These are phyloP conservation scores for Ormyrus thymus DNA, from an alignment of 2,888 invertebrate genomes.

Conservation along the genomic window DNA sequence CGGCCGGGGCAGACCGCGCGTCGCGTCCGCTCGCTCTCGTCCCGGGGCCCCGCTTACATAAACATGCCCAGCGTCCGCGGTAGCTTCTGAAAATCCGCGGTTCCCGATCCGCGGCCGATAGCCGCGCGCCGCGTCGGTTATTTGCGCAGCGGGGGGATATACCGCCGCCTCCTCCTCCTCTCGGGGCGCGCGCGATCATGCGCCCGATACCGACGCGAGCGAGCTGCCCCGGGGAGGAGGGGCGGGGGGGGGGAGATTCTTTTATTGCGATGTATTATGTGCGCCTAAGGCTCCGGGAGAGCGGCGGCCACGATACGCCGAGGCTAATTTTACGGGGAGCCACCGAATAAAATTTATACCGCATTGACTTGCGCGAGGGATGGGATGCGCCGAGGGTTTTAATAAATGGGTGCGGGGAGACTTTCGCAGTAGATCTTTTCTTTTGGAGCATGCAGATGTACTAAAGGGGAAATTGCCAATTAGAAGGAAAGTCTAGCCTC, in stretches of 20 bases:
- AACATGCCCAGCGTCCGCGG: constrained; percentile 12
- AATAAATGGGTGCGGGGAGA: too few relatives aligned
- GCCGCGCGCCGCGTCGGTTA: constrained; percentile 58
- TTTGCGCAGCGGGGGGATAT: constrained; percentile 63
- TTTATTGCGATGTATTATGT: constrained; percentile 34
- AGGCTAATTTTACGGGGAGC: constrained; percentile 44
- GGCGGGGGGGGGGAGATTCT: constrained; percentile 14
- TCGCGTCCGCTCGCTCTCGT: constrained; percentile 24
- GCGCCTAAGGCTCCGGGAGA: neutral
- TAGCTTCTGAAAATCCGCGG: constrained; percentile 62
- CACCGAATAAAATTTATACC: constrained; percentile 41
- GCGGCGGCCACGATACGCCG: neutral
- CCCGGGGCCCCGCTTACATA: constrained; percentile 58
- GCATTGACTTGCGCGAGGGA: too few relatives aligned
- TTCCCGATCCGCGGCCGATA: constrained; percentile 69
- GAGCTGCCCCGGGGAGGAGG: constrained; percentile 4
- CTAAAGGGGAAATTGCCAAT: constrained; percentile 5
- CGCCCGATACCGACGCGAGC: constrained; percentile 30
- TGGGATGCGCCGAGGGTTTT: too few relatives aligned
- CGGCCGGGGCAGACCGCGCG: constrained; percentile 47
- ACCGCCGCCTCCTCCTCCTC: neutral
- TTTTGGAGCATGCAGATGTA: neutral
- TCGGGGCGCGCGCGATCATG: constrained; percentile 26
- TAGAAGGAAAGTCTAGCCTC: neutral
- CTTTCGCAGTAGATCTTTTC: too few relatives aligned